Conservation (phyloP, 2,113 vertebrate genomes). For the Erythrolamprus reginae region DNA sequence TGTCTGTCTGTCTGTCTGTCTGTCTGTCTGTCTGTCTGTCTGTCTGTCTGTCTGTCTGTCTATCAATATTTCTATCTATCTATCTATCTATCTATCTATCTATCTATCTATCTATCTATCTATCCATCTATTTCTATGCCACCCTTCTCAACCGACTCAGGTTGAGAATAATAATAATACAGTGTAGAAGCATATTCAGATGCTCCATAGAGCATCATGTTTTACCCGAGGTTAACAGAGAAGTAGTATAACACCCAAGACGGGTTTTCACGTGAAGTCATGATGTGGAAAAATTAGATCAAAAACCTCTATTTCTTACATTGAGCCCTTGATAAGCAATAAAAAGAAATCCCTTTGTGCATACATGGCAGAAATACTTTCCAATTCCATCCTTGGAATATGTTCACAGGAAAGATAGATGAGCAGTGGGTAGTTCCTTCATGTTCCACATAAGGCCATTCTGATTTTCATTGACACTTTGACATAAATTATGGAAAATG, state of each 20-base stretch:
- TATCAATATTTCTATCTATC: too few species aligned
- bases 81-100: too few species aligned
- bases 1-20: too few species aligned
- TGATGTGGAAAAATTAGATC: background rate
- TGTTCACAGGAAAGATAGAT: conserved; percentile 35
- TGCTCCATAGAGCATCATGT: background rate
- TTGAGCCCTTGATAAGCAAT: background rate
- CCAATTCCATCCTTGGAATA: conserved; percentile 36
- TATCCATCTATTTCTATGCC: too few species aligned
- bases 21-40: too few species aligned
- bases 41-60: too few species aligned
- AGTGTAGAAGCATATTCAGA: background rate
- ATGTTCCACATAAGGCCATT: conserved; percentile 46
- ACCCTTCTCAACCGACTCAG: too few species aligned
- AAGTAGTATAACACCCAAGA: background rate
- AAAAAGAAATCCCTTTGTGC: rapidly evolving
- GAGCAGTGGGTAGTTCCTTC: conserved; percentile 49
- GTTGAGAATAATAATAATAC: too few species aligned
- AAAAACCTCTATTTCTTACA: background rate
- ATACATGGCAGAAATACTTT: conserved; percentile 5
- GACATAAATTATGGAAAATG: conserved; percentile 36
- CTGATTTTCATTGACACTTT: conserved; percentile 17
- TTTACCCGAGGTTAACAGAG: background rate
- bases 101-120: too few species aligned
- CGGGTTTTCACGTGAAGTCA: background rate